A percentile compares a stretch with the other conserved stretches of the same genome.
Evolutionary conservation across 2,113 vertebrate species (phyloP).

Genomic region (Ptychochromis oligacanthus): DNA sequence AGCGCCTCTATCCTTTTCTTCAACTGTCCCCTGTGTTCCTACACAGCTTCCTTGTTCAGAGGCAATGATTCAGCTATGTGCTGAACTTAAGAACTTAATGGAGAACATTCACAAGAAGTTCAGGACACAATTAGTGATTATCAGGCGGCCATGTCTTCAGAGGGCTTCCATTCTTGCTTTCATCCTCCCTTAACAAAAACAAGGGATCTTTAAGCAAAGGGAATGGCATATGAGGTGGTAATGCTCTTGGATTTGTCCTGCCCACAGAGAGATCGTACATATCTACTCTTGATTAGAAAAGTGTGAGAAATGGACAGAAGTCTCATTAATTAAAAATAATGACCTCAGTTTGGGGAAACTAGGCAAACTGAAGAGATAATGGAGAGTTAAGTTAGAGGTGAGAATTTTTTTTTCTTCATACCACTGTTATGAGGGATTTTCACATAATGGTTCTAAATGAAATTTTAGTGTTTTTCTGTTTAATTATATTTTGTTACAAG

Average conservation of each 20-base stretch:
- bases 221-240: conserved; percentile 76
- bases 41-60: conserved; percentile 46
- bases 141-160: conserved; percentile 67
- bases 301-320: conserved; percentile 50
- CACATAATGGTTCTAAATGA: conserved; percentile 39
- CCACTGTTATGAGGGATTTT: conserved; percentile 16
- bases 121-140: conserved; percentile 80
- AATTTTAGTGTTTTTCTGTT: conserved; percentile 31
- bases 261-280: conserved; percentile 63
- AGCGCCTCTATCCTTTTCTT: conserved; percentile 30
- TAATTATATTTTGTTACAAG: conserved; percentile 40
- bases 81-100: conserved; percentile 74
- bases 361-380: conserved; percentile 23
- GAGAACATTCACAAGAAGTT: conserved; percentile 68
- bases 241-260: conserved; percentile 69
- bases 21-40: conserved; percentile 28
- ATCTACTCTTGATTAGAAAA: conserved; percentile 66
- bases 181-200: conserved; percentile 73
- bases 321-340: conserved; percentile 72
- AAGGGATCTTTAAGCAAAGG: conserved; percentile 67
- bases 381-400: conserved; percentile 34
- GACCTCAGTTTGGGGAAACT: conserved; percentile 38
- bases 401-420: conserved; percentile 11
- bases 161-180: conserved; percentile 65
- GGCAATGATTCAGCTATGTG: conserved; percentile 40